Conservation (phyloP, 2,888 invertebrate genomes). For the Neocrepidodera transversa region DNA sequence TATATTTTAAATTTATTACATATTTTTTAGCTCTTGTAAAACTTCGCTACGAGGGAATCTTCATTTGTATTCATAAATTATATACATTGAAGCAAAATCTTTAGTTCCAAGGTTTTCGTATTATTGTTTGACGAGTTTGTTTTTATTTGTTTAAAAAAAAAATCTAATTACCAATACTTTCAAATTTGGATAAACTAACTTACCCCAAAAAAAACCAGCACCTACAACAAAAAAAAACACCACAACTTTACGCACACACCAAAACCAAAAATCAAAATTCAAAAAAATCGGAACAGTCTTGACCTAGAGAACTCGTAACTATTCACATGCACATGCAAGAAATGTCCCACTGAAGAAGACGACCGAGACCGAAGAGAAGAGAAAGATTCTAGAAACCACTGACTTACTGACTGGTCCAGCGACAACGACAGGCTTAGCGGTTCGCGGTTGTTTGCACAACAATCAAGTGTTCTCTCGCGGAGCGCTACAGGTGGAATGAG, state of each 20-base stretch:
- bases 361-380: slow-evolving; percentile 15
- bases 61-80: no score
- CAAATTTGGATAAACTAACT: background rate
- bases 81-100: no score
- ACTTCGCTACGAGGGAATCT: no score
- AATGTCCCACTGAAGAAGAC: slow-evolving; percentile 28
- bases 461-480: slow-evolving; percentile 33
- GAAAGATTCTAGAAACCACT: slow-evolving; percentile 33
- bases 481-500: slow-evolving; percentile 34
- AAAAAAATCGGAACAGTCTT: slow-evolving; percentile 8
- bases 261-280: slow-evolving; percentile 6
- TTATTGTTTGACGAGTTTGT: no score
- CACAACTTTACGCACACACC: slow-evolving; percentile 13
- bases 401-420: slow-evolving; percentile 38
- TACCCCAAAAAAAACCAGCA: slow-evolving; percentile 5
- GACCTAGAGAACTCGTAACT: slow-evolving; percentile 26
- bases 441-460: slow-evolving; percentile 15
- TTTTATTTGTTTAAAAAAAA: no score
- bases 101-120: no score
- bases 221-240: background rate
- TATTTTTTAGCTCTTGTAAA: no score
- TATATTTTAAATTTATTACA: no score
- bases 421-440: no score
- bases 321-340: slow-evolving; percentile 22
- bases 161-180: no score